phyloP scores from a whole-genome alignment of 1,140 invertebrate species.

The Aradophagus sp. region DNA sequence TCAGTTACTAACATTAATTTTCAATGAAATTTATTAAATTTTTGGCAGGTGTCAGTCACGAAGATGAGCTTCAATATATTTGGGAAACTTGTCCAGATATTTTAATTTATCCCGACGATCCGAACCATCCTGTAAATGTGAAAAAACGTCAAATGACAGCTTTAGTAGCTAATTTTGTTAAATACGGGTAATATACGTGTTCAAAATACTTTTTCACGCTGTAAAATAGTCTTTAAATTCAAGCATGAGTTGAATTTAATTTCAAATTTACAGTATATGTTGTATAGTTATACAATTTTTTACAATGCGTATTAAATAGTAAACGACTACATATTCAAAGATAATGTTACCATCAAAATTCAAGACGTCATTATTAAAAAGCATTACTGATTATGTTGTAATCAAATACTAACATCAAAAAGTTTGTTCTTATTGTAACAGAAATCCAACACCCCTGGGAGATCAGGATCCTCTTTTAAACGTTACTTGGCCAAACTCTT shows the following conservation, averaged over 20 bases:
- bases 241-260: too few relatives aligned
- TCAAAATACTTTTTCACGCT: too few relatives aligned
- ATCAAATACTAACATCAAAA: too few relatives aligned
- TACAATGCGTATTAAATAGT: too few relatives aligned
- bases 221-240: too few relatives aligned
- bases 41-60: conserved; percentile 19
- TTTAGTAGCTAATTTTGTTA: conserved; percentile 22
- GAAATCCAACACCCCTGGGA: conserved; percentile 18
- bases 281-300: too few relatives aligned
- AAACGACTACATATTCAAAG: not conserved
- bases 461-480: conserved; percentile 13
- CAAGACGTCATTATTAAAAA: too few relatives aligned
- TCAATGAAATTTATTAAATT: too few relatives aligned
- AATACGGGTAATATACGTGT: conserved; percentile 16
- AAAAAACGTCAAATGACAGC: conserved; percentile 22
- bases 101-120: conserved; percentile 24
- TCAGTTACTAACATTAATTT: too few relatives aligned
- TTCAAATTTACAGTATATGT: too few relatives aligned
- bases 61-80: conserved; percentile 26
- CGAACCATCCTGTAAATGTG: conserved; percentile 19
- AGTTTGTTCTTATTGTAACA: not conserved
- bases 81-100: conserved; percentile 10
- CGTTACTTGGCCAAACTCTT: conserved; percentile 22
- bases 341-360: not conserved
- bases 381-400: too few relatives aligned